Conservation (phyloP, 2,113 vertebrate genomes). For the Neolamprologus brichardi region DNA sequence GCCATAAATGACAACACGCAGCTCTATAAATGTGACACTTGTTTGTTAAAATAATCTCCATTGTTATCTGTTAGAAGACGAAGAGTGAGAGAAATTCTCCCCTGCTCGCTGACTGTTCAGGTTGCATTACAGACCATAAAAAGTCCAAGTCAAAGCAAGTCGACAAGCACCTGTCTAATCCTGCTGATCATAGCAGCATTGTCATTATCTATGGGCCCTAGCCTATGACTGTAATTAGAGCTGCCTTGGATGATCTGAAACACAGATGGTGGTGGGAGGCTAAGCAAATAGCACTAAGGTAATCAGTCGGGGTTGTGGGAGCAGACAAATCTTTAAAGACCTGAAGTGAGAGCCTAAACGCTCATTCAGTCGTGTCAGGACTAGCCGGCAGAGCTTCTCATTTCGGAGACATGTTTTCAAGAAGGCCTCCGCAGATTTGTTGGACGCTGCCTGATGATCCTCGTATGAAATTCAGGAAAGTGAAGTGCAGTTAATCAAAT, state of each 20-base stretch:
- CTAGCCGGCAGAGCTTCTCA: background rate
- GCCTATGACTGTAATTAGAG: constrained; percentile 62
- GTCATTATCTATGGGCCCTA: constrained; percentile 59
- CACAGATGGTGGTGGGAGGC: constrained; percentile 68
- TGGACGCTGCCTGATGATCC: background rate
- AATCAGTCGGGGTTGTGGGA: constrained; percentile 39
- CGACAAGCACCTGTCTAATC: constrained; percentile 66
- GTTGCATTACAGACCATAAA: constrained; percentile 32
- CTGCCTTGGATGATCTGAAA: constrained; percentile 56
- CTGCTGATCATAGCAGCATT: constrained; percentile 67
- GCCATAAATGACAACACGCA: background rate
- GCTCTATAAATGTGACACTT: background rate
- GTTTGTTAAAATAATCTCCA: background rate
- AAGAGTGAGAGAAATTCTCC: background rate
- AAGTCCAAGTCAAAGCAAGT: constrained; percentile 34
- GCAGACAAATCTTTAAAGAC: constrained; percentile 53
- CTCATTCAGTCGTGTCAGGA: background rate
- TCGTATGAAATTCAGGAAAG: background rate
- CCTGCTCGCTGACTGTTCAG: constrained; percentile 16
- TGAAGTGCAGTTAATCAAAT: background rate
- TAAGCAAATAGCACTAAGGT: constrained; percentile 45
- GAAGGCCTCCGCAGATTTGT: background rate
- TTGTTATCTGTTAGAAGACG: constrained; percentile 4
- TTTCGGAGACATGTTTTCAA: background rate
- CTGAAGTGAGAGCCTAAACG: constrained; percentile 28